Evolutionary conservation across 2,797 vertebrate species (phyloP).

Genomic region (Podargus strigoides): DNA sequence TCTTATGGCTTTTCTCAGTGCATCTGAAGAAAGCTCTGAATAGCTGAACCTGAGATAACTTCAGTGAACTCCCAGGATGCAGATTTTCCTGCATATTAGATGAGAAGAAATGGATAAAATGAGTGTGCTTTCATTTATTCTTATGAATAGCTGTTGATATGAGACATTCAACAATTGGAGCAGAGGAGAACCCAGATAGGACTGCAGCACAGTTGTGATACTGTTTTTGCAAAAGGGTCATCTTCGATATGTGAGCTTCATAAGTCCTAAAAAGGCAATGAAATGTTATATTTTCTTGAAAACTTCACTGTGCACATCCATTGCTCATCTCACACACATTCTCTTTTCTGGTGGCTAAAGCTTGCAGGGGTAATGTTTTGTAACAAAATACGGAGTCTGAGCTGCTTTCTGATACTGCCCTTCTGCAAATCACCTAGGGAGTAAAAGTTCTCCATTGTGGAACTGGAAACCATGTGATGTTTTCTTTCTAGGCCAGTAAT

Average conservation of each 20-base stretch:
- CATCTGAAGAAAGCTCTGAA: slow-evolving; percentile 1
- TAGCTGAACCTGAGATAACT: slow-evolving; percentile 5
- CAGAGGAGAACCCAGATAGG: slow-evolving; percentile 25
- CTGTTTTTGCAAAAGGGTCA: neutral
- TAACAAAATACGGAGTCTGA: neutral
- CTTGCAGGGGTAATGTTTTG: neutral
- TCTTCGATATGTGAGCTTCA: neutral
- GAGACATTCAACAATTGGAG: neutral
- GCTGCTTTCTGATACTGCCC: neutral
- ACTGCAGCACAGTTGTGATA: neutral
- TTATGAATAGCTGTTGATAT: slow-evolving; percentile 20
- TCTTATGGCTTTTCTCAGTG: neutral
- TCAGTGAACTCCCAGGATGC: neutral
- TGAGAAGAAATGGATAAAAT: slow-evolving; percentile 2
- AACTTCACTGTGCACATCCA: neutral
- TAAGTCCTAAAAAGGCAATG: neutral
- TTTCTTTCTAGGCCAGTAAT: neutral
- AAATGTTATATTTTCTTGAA: neutral
- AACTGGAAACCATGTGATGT: neutral
- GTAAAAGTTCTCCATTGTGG: neutral
- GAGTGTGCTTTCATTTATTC: slow-evolving; percentile 29
- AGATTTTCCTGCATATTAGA: slow-evolving; percentile 19
- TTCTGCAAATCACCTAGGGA: neutral
- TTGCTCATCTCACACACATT: neutral
- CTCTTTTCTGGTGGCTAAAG: neutral